These are phyloP conservation scores for Azemiops feae DNA, from an alignment of 2,113 vertebrate species.

Conservation along the genomic window DNA sequence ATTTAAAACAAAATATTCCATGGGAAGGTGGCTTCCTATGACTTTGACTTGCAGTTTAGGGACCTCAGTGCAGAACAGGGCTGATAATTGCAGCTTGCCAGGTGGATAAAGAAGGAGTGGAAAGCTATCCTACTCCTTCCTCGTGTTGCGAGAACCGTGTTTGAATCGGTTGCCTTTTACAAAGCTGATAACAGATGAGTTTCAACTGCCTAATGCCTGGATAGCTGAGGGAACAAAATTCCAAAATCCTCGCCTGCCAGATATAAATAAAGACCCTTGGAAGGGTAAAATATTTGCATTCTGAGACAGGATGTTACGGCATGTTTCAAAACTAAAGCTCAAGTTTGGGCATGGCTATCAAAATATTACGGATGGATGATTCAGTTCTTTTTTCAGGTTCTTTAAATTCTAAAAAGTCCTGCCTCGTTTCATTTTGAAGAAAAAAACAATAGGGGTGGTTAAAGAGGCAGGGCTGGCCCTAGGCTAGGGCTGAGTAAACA, in stretches of 20 bases:
- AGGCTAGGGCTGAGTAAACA: not conserved
- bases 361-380: not conserved
- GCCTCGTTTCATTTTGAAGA: not conserved
- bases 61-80: not conserved
- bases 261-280: not conserved
- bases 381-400: not conserved
- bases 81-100: not conserved
- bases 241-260: not conserved
- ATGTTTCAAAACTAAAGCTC: accelerated
- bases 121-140: not conserved
- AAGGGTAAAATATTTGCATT: not conserved
- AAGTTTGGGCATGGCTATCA: not conserved
- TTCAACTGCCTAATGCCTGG: not conserved
- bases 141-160: not conserved
- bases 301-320: not conserved
- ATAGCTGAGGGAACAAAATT: too few relatives aligned
- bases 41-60: not conserved
- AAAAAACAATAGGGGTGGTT: not conserved
- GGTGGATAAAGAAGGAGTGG: not conserved
- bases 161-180: not conserved
- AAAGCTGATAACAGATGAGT: not conserved
- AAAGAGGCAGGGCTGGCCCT: not conserved
- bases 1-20: not conserved
- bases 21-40: not conserved
- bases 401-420: not conserved